Base-by-base conservation (phyloP, 2,113 vertebrate genomes). In the Ptilorrhoa leucosticta region DNA sequence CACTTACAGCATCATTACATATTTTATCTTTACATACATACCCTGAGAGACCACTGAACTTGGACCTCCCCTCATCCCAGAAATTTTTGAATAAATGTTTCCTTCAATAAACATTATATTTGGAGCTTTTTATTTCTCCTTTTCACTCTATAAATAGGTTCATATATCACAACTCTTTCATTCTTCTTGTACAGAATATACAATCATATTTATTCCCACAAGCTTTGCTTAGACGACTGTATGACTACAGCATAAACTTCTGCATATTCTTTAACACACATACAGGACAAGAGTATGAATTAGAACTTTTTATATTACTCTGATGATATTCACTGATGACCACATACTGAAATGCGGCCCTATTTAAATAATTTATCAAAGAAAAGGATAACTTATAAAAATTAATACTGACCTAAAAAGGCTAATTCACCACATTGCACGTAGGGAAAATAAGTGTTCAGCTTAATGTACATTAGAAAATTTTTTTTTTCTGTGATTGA, bases 1-100 rank as follows among this genome's bases (percentile, higher is more conserved):
- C 69, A 96, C 89, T 92, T 93, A 93, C 40, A 89, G 68, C 87
- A 92, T 47, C 82, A 64, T 85, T 84, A 76, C 22, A 9, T 81
- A 50, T 77, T 96, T 96, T 75, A 50, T 45, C 85, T 72, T 70
- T 86, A 88, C 28, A 76, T 51, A n/a, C n/a, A 42, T 88, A 85
- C 84, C 45, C 71, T 76, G 83, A 94, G 44, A 93, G 87, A 80
- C 87, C 53, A 91, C 40, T 42, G 47, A 82, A 93, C 65, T 95
- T 79, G 21, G 40, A 92, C 20, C 13, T 79, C 11, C 3, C 4
- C 3, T 9, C 50, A 81, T 17, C 42, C 44, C 30, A 33, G 71
- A 79, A 68, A 50, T 19, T 80, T 11, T 30, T 68, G 77, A 93
- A 91, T 54, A 89, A 91, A 64, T 22, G 13, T 85, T 88, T 69